Evolutionary conservation across 2,888 invertebrate genomes (phyloP).

Genomic region (Eristalis arbustorum): DNA sequence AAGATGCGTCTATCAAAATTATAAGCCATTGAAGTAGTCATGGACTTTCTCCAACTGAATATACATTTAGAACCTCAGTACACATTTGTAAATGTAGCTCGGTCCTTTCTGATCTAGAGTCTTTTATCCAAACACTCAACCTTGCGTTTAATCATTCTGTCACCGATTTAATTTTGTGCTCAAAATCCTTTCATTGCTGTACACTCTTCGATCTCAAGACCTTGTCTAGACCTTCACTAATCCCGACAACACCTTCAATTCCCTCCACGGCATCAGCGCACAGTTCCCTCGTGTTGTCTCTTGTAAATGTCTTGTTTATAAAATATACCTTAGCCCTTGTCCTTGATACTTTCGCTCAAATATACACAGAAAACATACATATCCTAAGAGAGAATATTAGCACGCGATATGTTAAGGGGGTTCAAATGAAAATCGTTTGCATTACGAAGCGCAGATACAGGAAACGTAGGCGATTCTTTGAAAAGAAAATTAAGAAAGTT

Average conservation of each 20-base stretch:
- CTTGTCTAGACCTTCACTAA: not conserved
- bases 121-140: no score
- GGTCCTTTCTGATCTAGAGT: no score
- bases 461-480: not conserved
- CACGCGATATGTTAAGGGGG: slow-evolving; percentile 55
- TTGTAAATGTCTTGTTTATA: not conserved
- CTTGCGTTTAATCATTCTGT: no score
- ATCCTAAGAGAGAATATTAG: slow-evolving; percentile 8
- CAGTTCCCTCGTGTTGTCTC: not conserved
- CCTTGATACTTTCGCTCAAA: not conserved
- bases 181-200: no score
- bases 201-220: no score
- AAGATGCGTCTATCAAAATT: no score
- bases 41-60: no score
- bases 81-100: no score
- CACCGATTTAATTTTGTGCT: no score
- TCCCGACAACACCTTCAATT: not conserved
- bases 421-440: not conserved
- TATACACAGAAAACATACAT: slow-evolving; percentile 8
- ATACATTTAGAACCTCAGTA: no score
- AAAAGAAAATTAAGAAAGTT: not conserved
- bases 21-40: no score
- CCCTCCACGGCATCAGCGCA: not conserved
- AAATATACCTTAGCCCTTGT: not conserved
- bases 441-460: not conserved